These are phyloP conservation scores for Octonoba sinensis DNA, from an alignment of 2,888 invertebrate genomes.

Conservation along the genomic window DNA sequence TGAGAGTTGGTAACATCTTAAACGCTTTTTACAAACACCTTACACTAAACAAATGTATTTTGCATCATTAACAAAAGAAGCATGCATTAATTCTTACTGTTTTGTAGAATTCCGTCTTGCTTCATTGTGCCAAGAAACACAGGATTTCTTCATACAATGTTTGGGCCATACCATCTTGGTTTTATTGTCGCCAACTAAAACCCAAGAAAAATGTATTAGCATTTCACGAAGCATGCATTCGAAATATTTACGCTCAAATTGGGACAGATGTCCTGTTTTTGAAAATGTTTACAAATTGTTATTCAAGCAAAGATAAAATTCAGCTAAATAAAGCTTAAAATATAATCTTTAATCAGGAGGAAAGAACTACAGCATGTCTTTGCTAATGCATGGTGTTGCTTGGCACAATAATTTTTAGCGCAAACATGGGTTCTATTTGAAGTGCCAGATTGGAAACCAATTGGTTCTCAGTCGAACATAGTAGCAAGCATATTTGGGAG, in stretches of 20 bases:
- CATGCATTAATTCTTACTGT: too few relatives aligned
- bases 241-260: slow-evolving; percentile 23
- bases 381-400: slow-evolving; percentile 11
- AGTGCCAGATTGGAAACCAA: too few relatives aligned
- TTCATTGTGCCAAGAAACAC: too few relatives aligned
- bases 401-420: neutral
- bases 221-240: slow-evolving; percentile 57
- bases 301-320: neutral
- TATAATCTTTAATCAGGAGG: neutral
- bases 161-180: slow-evolving; percentile 33
- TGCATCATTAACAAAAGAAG: too few relatives aligned
- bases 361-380: slow-evolving; percentile 27
- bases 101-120: too few relatives aligned
- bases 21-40: too few relatives aligned
- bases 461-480: too few relatives aligned
- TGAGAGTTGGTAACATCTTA: too few relatives aligned
- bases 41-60: too few relatives aligned
- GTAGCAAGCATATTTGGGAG: too few relatives aligned
- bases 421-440: too few relatives aligned
- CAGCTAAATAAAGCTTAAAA: neutral
- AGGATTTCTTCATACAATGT: too few relatives aligned
- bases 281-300: neutral
- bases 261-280: neutral
- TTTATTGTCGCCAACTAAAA: slow-evolving; percentile 52
- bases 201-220: slow-evolving; percentile 59